Percentiles rank a stretch among this genome's conserved stretches.
Evolutionary conservation across 2,113 vertebrate species (phyloP).

Genomic region (Lasiurus borealis): DNA sequence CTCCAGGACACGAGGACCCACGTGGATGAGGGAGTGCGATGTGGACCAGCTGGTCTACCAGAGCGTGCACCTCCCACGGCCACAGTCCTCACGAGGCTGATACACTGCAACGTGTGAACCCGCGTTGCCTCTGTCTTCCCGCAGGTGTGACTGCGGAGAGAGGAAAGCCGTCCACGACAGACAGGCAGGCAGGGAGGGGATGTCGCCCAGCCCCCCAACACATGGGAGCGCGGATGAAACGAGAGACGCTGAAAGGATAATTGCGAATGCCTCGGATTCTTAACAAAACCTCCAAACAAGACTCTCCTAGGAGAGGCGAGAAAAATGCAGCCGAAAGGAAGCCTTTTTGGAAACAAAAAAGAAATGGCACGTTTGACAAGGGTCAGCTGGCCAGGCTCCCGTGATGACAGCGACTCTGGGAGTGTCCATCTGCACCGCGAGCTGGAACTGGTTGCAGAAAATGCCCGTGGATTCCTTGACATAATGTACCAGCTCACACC

Average conservation of each 20-base stretch:
- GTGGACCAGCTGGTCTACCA: neutral
- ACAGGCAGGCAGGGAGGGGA: neutral
- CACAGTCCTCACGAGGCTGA: neutral
- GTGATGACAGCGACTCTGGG: conserved; percentile 67
- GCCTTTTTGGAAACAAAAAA: conserved; percentile 49
- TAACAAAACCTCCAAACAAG: conserved; percentile 42
- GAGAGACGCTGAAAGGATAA: neutral
- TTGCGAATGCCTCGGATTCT: conserved; percentile 54
- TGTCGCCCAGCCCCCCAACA: neutral
- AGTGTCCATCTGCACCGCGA: conserved; percentile 73
- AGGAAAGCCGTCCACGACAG: neutral
- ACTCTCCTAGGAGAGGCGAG: conserved; percentile 42
- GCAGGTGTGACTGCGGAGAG: fast-evolving
- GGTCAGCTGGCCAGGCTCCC: conserved; percentile 74
- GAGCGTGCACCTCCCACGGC: neutral
- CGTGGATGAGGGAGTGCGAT: neutral
- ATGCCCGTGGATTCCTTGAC: conserved; percentile 77
- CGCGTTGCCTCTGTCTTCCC: neutral
- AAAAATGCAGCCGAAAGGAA: conserved; percentile 60
- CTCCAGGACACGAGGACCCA: neutral
- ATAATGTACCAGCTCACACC: conserved; percentile 75
- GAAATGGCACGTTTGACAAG: conserved; percentile 75
- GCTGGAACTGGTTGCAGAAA: conserved; percentile 73
- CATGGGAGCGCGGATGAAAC: conserved; percentile 46
- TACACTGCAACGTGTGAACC: neutral